phyloP scores from a whole-genome alignment of 1,140 invertebrate genomes.

The Drosophila sp. region DNA sequence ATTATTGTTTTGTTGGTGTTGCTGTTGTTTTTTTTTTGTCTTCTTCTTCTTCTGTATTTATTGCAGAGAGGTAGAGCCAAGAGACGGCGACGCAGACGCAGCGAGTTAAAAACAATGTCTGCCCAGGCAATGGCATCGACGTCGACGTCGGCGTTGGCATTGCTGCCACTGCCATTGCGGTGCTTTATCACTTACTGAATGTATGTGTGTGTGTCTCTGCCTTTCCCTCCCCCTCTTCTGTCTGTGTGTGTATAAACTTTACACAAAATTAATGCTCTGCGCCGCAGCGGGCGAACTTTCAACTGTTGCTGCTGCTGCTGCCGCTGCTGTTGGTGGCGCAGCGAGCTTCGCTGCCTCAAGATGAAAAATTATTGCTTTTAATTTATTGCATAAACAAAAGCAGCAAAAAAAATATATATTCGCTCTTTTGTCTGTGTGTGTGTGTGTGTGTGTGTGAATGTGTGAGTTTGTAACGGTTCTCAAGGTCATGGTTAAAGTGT shows the following conservation, averaged over 20 bases:
- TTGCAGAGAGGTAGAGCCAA: conserved; percentile 10
- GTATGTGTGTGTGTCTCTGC: conserved; percentile 41
- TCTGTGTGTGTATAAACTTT: conserved; percentile 49
- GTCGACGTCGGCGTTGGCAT: conserved; percentile 24
- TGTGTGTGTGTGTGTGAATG: conserved; percentile 30
- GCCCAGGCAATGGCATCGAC: conserved; percentile 28
- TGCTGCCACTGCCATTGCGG: conserved; percentile 18
- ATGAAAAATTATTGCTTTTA: conserved; percentile 83
- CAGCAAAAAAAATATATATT: conserved; percentile 33
- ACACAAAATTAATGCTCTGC: conserved; percentile 78
- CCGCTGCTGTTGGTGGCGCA: conserved; percentile 24
- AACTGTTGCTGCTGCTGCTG: conserved; percentile 71
- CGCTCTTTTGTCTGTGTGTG: conserved; percentile 8
- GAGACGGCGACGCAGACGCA: conserved; percentile 68
- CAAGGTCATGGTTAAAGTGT: conserved; percentile 73
- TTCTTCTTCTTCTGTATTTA: conserved; percentile 34
- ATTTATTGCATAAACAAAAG: conserved; percentile 83
- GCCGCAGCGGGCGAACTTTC: conserved; percentile 82
- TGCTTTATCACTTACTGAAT: conserved; percentile 17
- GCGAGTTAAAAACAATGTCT: conserved; percentile 79
- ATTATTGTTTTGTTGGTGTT: conserved; percentile 76
- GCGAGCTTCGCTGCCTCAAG: conserved; percentile 62
- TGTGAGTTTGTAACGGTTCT: conserved; percentile 60
- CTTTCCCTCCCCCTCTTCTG: not conserved
- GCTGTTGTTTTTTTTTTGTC: conserved; percentile 23